Base-by-base conservation (phyloP, 2,113 vertebrate species). In the Psilopsiagon aymara region DNA sequence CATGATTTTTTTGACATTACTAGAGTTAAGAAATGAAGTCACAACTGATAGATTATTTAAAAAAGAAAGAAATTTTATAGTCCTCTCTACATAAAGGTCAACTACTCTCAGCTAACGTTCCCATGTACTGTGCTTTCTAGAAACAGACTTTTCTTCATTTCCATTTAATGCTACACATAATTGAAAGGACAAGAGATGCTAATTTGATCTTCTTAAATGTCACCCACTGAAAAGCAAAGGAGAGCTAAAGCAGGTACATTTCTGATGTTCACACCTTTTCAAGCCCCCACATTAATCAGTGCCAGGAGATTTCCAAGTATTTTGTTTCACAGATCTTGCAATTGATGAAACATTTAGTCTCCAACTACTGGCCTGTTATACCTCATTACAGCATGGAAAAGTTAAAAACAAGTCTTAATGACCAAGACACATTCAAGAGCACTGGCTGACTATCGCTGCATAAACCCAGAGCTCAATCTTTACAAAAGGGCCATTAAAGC, bases 361-460 rank as follows among this genome's bases (percentile, higher is more conserved):
- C 75, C 57, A 90, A 39, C 90, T 90, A 91, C 69, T 47, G 70
- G 71, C 44, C 83, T 73, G 53, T 93, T 83, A 62, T 4, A 62
- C 10, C 92, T 97, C 85, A 85, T 95, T 94, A 96, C 21, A 37
- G 88, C 53, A 63, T 2, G 27, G 55, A 41, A 59, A 87, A 88
- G 75, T 28, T 88, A 74, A 95, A 94, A 97, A 88, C 90, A 88
- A 46, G 39, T 63, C 78, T 83, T 97, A 97, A 97, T 95, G 90
- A 95, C 43, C 67, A 89, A 62, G 88, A 93, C 70, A 90, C 63
- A 20, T 75, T 90, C 59, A 52, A 93, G 75, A 92, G 86, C 95
- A 96, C 92, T 94, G 73, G 35, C n/a, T 82, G 82, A 37, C 73
- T 27, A 46, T 60, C 60, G 43, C 57, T 43, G 64, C 67, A 71